Conservation (phyloP, 2,888 invertebrate genomes). For the Lochmaea crataegi region DNA sequence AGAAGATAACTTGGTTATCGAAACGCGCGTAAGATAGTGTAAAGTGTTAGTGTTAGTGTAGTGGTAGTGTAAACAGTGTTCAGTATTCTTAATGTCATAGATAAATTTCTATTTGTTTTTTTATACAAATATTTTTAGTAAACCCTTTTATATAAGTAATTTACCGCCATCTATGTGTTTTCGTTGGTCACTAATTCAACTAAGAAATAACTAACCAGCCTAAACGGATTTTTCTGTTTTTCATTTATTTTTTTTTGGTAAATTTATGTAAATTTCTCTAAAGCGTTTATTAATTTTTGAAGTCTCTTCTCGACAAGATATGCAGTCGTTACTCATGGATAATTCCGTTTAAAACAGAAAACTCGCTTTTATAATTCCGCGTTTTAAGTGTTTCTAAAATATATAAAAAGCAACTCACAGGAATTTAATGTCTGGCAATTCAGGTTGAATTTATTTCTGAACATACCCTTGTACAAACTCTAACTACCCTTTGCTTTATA, state of each 20-base stretch:
- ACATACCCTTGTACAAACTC: slow-evolving; percentile 24
- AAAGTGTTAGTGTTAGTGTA: too few species aligned
- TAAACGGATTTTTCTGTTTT: too few species aligned
- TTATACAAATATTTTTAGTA: too few species aligned
- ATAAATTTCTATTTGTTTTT: too few species aligned
- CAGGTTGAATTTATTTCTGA: slow-evolving; percentile 30
- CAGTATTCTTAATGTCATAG: too few species aligned
- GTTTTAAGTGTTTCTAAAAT: slow-evolving; percentile 34
- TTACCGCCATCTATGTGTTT: too few species aligned
- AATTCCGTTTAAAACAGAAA: slow-evolving; percentile 29
- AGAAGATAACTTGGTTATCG: too few species aligned
- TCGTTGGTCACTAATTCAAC: too few species aligned
- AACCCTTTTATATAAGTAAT: too few species aligned
- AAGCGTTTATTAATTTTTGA: slow-evolving; percentile 28
- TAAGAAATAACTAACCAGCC: too few species aligned
- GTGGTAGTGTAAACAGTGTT: too few species aligned
- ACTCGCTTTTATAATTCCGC: slow-evolving; percentile 23
- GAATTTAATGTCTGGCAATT: slow-evolving; percentile 31
- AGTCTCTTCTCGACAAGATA: slow-evolving; percentile 25
- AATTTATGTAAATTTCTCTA: slow-evolving; percentile 10
- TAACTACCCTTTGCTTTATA: slow-evolving; percentile 33
- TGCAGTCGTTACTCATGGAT: slow-evolving; percentile 22
- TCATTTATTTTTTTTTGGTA: neutral
- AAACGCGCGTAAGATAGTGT: too few species aligned
- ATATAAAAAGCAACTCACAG: slow-evolving; percentile 30